Conservation (phyloP, 2,797 vertebrate species). For the Poeciliopsis infans region DNA sequence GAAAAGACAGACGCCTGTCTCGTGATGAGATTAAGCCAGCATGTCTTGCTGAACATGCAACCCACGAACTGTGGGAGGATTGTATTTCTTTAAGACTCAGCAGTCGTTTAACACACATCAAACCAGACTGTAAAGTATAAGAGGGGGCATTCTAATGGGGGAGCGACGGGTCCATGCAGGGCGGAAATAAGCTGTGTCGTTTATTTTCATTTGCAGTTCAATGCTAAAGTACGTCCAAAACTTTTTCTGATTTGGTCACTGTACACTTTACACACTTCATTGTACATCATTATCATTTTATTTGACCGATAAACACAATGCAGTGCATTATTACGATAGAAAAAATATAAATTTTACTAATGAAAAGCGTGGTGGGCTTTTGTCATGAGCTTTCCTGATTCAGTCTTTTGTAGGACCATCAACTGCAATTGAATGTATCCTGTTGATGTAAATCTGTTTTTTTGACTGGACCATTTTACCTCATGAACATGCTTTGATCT, state of each 20-base stretch:
- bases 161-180: conserved; percentile 12
- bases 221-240: not conserved
- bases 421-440: no score
- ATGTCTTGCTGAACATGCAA: conserved; percentile 1
- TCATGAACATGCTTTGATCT: not conserved
- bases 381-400: not conserved
- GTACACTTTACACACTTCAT: not conserved
- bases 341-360: no score
- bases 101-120: conserved; percentile 16
- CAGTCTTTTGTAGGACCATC: not conserved
- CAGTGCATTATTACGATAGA: not conserved
- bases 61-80: conserved; percentile 17
- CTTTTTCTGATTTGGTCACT: not conserved
- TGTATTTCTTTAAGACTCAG: conserved; percentile 21
- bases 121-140: conserved; percentile 26
- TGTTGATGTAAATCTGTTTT: no score
- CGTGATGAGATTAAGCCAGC: conserved; percentile 10
- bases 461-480: not conserved
- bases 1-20: not conserved
- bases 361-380: not conserved
- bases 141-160: conserved; percentile 33
- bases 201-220: not conserved
- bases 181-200: conserved; percentile 27
- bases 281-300: not conserved
- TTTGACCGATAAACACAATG: not conserved